Evolutionary conservation across 2,888 invertebrate species (phyloP), one percentile per base, ranked within the genome.

Genomic region (Halocaridina rubra): DNA sequence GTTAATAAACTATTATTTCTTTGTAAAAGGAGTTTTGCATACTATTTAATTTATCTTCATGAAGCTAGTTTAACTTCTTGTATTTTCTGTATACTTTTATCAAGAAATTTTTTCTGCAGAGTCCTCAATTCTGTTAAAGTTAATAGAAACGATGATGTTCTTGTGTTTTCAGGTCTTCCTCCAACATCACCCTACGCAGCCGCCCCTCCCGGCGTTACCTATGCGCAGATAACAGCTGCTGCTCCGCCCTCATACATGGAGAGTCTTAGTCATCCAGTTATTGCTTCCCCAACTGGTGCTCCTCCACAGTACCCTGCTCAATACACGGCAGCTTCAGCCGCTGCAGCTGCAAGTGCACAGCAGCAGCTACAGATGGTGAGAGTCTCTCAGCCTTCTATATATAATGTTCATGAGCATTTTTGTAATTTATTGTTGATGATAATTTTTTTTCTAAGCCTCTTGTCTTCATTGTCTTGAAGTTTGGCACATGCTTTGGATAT

Each of bases 211-310:
- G 64, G 33, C 13, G 71, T 76, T 46, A 72, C 71, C 61, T 84
- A 78, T 72, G 71, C 77, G 22, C 82, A 76, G 61, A 84, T 84
- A 78, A 53, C 77, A 5, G 61, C 71, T n/a, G 72, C 59, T 13
- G 59, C 82, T 46, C 82, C 82, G 13, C 82, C 82, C 13, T 84
- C 82, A 4, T 84, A 84, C 61, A 72, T 69, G 27, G 82, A 84
- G 33, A 78, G 78, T 46, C 46, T 84, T 53, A 78, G 22, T 24
- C 82, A 84, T 30, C 82, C 67, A 19, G 77, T 84, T 19, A 78
- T 84, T 19, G 72, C 82, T 39, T 67, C 69, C 30, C 69, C 30
- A n/a, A 74, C 81, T 4, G 76, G 71, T n/a, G 57, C 64, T 13
- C 59, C 69, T 29, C 77, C 61, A 27, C 81, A 81, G 76, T 79